Conservation (phyloP, 2,113 vertebrate genomes). For the Solea solea region DNA sequence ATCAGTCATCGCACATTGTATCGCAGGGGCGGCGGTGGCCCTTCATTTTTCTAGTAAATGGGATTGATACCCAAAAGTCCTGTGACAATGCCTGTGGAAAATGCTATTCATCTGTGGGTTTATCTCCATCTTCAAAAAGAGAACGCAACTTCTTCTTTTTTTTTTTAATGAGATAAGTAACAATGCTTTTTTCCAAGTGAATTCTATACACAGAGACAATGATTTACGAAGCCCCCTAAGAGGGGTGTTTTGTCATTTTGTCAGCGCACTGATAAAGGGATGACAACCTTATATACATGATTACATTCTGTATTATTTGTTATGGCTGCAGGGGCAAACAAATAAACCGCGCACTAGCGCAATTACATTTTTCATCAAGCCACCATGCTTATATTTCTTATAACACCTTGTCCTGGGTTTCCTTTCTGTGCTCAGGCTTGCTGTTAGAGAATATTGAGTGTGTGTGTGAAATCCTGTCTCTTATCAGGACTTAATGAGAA, state of each 20-base stretch:
- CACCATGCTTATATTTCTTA: conserved; percentile 62
- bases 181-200: conserved; percentile 36
- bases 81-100: conserved; percentile 62
- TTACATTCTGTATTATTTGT: conserved; percentile 76
- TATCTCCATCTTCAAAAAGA: conserved; percentile 56
- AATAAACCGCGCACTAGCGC: conserved; percentile 74
- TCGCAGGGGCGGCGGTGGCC: conserved; percentile 65
- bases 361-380: conserved; percentile 77
- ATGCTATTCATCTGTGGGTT: conserved; percentile 70
- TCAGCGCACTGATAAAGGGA: conserved; percentile 75
- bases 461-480: conserved; percentile 46
- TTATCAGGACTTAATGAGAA: conserved; percentile 74
- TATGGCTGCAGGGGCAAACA: conserved; percentile 76
- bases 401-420: conserved; percentile 65
- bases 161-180: conserved; percentile 73
- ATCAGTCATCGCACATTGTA: conserved; percentile 77
- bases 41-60: conserved; percentile 74
- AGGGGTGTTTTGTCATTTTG: conserved; percentile 78
- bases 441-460: conserved; percentile 51
- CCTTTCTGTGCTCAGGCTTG: conserved; percentile 34
- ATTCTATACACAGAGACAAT: conserved; percentile 57
- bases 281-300: conserved; percentile 78
- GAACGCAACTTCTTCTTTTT: conserved; percentile 33
- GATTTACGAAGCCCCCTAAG: conserved; percentile 69
- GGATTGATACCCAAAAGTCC: conserved; percentile 79